Percentiles rank a stretch among this genome's conserved stretches.
Evolutionary conservation across 2,888 invertebrate species (phyloP).

Genomic region (Galerucella calmariensis): DNA sequence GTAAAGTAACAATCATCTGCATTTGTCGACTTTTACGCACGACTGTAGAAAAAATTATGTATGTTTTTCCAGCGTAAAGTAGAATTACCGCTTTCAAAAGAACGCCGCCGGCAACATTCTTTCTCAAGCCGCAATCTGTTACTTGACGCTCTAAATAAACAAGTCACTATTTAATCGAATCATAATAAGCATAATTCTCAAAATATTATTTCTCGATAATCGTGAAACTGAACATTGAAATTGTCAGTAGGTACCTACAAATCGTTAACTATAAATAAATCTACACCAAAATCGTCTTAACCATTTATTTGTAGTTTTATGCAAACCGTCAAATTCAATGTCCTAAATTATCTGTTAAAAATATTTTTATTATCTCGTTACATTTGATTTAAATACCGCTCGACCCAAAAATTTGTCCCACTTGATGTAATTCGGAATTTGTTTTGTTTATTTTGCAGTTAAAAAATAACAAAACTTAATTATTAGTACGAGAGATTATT

Average conservation of each 20-base stretch:
- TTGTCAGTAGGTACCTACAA: neutral
- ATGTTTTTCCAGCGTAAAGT: too few relatives aligned
- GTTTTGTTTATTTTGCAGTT: slow-evolving; percentile 4
- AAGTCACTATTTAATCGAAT: neutral
- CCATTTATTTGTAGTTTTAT: neutral
- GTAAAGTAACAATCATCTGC: too few relatives aligned
- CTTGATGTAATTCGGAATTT: slow-evolving; percentile 18
- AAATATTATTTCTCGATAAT: neutral
- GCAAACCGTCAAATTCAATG: neutral
- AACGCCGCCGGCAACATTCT: too few relatives aligned
- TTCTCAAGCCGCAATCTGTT: too few relatives aligned
- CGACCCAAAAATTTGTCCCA: slow-evolving; percentile 28
- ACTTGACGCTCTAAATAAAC: too few relatives aligned
- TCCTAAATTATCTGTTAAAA: slow-evolving; percentile 20
- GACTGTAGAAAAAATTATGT: too few relatives aligned
- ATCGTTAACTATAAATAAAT: neutral
- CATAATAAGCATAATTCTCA: neutral
- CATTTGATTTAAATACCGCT: slow-evolving; percentile 11
- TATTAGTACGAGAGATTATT: slow-evolving; percentile 5
- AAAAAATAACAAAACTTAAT: neutral
- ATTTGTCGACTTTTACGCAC: too few relatives aligned
- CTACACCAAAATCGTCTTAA: neutral
- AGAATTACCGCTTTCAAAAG: too few relatives aligned
- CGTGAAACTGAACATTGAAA: neutral
- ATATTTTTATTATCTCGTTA: slow-evolving; percentile 33